These are phyloP conservation scores for Chydorus sphaericus DNA, from an alignment of 2,888 invertebrate genomes.

Conservation along the genomic window DNA sequence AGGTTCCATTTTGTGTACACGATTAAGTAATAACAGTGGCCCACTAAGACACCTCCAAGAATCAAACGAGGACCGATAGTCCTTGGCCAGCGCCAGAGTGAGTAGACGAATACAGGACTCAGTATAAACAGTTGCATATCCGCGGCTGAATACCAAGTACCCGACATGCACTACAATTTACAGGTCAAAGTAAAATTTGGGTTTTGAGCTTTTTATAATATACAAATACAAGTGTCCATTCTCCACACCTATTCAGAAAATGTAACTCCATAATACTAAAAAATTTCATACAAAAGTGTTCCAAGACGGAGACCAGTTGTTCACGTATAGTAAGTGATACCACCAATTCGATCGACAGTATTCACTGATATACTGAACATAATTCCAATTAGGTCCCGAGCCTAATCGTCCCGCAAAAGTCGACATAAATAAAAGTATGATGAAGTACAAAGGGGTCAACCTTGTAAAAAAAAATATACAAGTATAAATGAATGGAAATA, in stretches of 20 bases:
- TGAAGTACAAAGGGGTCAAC: conserved; percentile 55
- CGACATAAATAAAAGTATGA: conserved; percentile 54
- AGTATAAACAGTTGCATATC: conserved; percentile 18
- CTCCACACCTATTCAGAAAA: too few species aligned
- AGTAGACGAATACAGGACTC: conserved; percentile 17
- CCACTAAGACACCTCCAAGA: too few species aligned
- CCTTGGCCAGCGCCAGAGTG: conserved; percentile 17
- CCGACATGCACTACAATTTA: conserved; percentile 61
- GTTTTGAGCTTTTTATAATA: too few species aligned
- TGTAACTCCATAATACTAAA: too few species aligned
- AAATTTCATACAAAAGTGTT: too few species aligned
- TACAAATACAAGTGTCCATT: too few species aligned
- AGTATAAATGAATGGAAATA: neutral
- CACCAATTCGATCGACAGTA: conserved; percentile 54
- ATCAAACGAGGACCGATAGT: too few species aligned
- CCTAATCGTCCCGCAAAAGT: conserved; percentile 53
- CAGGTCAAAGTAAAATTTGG: too few species aligned
- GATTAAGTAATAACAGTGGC: too few species aligned
- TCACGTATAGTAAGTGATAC: conserved; percentile 55
- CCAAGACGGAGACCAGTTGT: too few species aligned
- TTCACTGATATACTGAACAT: conserved; percentile 46
- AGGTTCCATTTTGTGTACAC: too few species aligned
- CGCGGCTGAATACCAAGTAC: conserved; percentile 49
- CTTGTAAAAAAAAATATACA: too few species aligned
- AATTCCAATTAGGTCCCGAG: conserved; percentile 60